Base-by-base conservation (phyloP, 2,888 invertebrate genomes). In the Pemphredon lugubris region DNA sequence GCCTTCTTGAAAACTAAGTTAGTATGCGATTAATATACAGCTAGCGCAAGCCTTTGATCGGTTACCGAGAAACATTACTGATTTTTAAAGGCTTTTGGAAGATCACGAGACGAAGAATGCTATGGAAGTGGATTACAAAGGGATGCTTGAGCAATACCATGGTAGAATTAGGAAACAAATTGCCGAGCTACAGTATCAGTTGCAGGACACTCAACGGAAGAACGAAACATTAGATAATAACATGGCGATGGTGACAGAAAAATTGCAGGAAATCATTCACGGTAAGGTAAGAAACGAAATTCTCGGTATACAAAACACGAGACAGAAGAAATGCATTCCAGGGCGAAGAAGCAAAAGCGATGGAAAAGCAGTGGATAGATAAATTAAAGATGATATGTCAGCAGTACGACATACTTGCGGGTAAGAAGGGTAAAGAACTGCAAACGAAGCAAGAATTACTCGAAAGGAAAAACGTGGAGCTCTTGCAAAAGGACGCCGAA, bases 351-450 rank as follows among this genome's bases (percentile, higher is more conserved):
- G 45, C 60, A 6, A 73, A 50, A 42, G 23, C 45, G 11, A 60
- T 81, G n/a, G 74, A 84, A 42, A 54, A 55, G 4, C 75, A 75
- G 5, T 84, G 82, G 71, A 42, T 26, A 14, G 70, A 84, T 21
- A 82, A 82, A 58, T 18, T 85, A 1, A 77, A 80, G 21, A 47
- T n/a, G 0, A 57, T 77, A 14, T 73, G 74, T 14, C 39, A 67
- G 1, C 77, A 80, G 9, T 83, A 83, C 23, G 84, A 87, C 39
- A 57, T 40, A 3, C 48, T 82, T 11, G 53, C 85, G 16, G 61
- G 53, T 13, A 77, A 85, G 21, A 87, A 84, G 42, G 81, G 84
- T 4, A 66, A 53, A 42, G 83, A 84, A 47, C 48, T 84, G 13
- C 69, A 68, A 21, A 60, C 47, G 5, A 84, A 83, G 45, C 79